phyloP scores from a whole-genome alignment of 2,113 vertebrate genomes.

The Copsychus sechellarum region DNA sequence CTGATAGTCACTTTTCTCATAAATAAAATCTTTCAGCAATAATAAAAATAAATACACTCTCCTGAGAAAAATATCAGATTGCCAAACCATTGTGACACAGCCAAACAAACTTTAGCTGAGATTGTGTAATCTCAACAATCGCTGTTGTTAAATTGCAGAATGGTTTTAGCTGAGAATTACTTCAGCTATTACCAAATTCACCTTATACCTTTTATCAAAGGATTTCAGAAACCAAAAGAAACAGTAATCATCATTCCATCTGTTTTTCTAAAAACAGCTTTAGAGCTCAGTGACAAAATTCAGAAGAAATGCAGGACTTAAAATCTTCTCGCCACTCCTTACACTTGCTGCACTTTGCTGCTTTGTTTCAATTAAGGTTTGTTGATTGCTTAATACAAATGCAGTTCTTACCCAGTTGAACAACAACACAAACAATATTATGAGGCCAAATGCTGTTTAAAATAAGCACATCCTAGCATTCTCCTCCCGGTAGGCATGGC shows the following conservation, averaged over 20 bases:
- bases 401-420: background rate
- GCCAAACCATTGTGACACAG: slow-evolving; percentile 1
- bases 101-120: background rate
- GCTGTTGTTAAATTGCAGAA: background rate
- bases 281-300: background rate
- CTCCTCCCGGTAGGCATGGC: rapidly evolving
- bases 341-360: background rate
- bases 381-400: background rate
- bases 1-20: background rate
- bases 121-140: background rate
- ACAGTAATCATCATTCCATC: background rate
- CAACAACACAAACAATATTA: rapidly evolving
- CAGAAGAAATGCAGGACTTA: background rate
- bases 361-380: background rate
- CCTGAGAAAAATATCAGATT: background rate
- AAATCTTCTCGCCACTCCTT: background rate
- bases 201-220: background rate
- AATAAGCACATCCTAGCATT: background rate
- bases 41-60: background rate
- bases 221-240: background rate
- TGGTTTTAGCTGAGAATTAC: background rate
- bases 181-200: background rate
- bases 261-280: background rate
- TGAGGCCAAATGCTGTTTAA: background rate
- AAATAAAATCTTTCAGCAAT: background rate